Evolutionary conservation across 2,888 invertebrate genomes (phyloP), one percentile per base, ranked within the genome.

Genomic region (Limenitis camilla): DNA sequence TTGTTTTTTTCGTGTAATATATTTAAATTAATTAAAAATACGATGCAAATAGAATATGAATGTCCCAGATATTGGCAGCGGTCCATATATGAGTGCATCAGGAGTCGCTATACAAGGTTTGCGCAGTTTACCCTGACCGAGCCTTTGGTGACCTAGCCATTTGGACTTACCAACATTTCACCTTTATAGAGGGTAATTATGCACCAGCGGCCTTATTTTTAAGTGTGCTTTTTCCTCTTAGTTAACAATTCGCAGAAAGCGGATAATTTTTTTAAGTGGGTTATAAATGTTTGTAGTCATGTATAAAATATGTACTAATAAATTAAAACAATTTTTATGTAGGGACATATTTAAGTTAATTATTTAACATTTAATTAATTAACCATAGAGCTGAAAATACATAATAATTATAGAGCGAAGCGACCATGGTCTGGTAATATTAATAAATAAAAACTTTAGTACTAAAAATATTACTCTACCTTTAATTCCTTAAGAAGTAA

Each of bases 41-140:
- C 46, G 39, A 41, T 41, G 48, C 32, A 39, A 46, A 27, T 36
- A 11, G 40, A 29, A 46, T 46, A 29, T 49, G 10, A 42, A 43
- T 49, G 55, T 53, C 47, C 48, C 53, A 61, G 53, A 46, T 39
- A 47, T 56, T 63, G 62, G 61, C 60, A 55, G 45, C 51, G 55
- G 40, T 58, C 63, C 61, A 61, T 56, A 61, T 58, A 49, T 56
- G 55, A 52, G 48, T 40, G 49, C 59, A 60, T 49, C 57, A 47
- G 48, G 52, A 48, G 11, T 59, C 59, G 57, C 55, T 59, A 55
- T 55, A 57, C 68, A 70, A 66, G 67, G 68, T 61, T 65, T 62
- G 59, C 58, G 69, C 59, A 45, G 76, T 66, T 78, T 48, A 52
- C 74, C 74, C 40, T 73, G 74, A 71, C 74, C 71, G 61, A 54